A percentile compares a stretch with the other conserved stretches of the same genome.
phyloP scores from a whole-genome alignment of 1,140 invertebrate genomes.

The Anthonomus grandis region DNA sequence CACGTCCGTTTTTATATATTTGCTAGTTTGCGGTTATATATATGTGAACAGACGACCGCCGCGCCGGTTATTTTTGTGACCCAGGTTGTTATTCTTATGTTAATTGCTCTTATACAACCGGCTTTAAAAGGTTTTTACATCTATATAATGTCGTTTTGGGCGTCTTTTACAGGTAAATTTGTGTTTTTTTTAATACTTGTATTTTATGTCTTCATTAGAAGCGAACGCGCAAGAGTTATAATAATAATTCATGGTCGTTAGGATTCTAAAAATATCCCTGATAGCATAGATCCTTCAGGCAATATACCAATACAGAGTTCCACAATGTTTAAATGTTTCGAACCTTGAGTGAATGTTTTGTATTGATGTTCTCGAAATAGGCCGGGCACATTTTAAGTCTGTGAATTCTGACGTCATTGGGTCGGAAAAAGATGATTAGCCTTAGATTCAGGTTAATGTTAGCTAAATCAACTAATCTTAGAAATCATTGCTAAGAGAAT shows the following conservation, averaged over 20 bases:
- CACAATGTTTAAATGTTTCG: background rate
- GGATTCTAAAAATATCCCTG: background rate
- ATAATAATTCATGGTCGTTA: background rate
- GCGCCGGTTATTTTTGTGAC: constrained; percentile 17
- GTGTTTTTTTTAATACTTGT: background rate
- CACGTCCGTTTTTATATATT: background rate
- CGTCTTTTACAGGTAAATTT: constrained; percentile 24
- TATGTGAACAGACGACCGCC: too few species aligned
- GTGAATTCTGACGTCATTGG: too few species aligned
- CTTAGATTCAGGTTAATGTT: too few species aligned
- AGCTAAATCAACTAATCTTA: too few species aligned
- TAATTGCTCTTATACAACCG: constrained; percentile 9
- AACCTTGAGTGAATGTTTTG: background rate
- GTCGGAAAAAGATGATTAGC: too few species aligned
- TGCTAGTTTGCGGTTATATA: constrained; percentile 5
- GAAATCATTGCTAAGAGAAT: too few species aligned
- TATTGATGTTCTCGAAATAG: too few species aligned
- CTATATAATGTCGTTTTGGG: constrained; percentile 24
- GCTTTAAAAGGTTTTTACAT: background rate
- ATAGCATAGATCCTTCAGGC: background rate
- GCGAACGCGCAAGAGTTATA: background rate
- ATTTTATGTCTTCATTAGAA: background rate
- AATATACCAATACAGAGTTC: background rate
- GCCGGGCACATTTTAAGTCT: too few species aligned
- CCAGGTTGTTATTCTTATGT: constrained; percentile 6